Percentiles rank a stretch among this genome's conserved stretches.
phyloP scores from a whole-genome alignment of 2,113 vertebrate species.

The Serinus canaria region DNA sequence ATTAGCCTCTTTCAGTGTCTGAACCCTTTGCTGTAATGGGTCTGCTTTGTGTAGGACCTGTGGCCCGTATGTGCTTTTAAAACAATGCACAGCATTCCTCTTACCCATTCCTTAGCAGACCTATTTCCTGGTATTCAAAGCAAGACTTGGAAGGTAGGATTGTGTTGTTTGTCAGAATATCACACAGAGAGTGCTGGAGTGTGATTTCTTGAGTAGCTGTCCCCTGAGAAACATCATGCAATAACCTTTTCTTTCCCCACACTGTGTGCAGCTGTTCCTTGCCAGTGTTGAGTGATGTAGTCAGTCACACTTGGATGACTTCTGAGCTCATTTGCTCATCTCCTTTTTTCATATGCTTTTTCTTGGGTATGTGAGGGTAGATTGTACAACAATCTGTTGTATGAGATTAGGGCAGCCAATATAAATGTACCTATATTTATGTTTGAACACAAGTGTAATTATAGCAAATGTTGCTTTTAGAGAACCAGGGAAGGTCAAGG shows the following conservation, averaged over 20 bases:
- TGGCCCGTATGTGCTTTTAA: background rate
- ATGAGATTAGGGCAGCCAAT: background rate
- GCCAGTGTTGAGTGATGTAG: background rate
- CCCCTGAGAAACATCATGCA: background rate
- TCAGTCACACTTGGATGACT: background rate
- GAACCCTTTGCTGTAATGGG: background rate
- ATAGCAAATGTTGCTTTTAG: background rate
- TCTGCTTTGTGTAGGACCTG: background rate
- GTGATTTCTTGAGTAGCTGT: background rate
- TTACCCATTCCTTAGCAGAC: background rate
- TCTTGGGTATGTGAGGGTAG: background rate
- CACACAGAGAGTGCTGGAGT: background rate
- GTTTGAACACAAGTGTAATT: background rate
- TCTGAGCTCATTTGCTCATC: background rate
- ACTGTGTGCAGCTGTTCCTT: background rate
- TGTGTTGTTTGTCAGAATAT: background rate
- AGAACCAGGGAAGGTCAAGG: background rate
- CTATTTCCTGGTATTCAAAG: constrained; percentile 9
- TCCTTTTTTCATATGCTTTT: background rate
- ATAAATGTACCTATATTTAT: background rate
- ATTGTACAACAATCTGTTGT: background rate
- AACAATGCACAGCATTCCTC: background rate
- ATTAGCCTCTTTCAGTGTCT: background rate
- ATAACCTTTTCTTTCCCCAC: background rate
- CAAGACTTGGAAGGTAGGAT: background rate